Evolutionary conservation across 2,113 vertebrate species (phyloP).

Genomic region (Martes martes): DNA sequence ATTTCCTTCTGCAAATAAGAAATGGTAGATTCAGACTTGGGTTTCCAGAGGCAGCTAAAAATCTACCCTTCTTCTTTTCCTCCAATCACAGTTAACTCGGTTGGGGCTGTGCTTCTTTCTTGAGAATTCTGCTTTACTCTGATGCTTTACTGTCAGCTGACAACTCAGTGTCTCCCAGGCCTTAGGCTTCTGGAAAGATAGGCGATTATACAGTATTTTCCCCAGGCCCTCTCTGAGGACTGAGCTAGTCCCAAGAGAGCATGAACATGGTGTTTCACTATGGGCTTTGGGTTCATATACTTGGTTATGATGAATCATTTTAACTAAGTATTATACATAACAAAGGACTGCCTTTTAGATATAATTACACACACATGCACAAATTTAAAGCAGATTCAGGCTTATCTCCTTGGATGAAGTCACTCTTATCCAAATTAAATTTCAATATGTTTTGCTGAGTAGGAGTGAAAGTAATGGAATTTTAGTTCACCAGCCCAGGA

Average conservation of each 20-base stretch:
- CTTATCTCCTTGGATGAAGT: neutral
- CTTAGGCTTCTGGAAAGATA: neutral
- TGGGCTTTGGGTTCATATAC: neutral
- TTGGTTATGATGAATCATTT: neutral
- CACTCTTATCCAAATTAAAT: neutral
- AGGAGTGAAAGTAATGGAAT: neutral
- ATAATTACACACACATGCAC: neutral
- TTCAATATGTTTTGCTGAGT: neutral
- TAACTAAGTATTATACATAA: neutral
- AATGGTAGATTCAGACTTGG: neutral
- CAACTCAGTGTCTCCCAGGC: neutral
- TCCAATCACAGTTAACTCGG: neutral
- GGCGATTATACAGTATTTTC: neutral
- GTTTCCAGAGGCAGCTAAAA: neutral
- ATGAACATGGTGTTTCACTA: neutral
- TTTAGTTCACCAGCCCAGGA: neutral
- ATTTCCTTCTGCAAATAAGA: neutral
- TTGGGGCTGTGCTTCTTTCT: neutral
- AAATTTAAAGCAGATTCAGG: neutral
- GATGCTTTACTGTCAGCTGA: neutral
- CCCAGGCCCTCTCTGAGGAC: neutral
- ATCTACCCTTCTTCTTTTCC: neutral
- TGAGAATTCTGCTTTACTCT: neutral
- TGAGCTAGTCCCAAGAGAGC: neutral
- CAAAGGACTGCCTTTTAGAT: neutral